A percentile compares a stretch with the other conserved stretches of the same genome.
These are phyloP conservation scores for Dendronephthya gigantea DNA, from an alignment of 64 coral and sea anemone species.

Conservation along the genomic window DNA sequence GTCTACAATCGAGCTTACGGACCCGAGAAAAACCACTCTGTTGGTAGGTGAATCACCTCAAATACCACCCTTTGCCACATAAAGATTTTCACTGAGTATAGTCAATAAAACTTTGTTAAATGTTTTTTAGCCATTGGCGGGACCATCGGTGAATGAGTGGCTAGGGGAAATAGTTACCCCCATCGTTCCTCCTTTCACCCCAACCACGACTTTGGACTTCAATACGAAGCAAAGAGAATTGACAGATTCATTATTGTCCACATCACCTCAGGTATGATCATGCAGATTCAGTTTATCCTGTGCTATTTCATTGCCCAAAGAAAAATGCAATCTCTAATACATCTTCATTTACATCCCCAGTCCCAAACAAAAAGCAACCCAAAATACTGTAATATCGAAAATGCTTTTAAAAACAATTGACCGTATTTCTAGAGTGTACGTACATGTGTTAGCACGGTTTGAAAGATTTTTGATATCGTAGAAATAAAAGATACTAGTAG, in stretches of 20 bases:
- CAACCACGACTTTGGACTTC: constrained; percentile 12
- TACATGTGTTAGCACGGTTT: too few relatives aligned
- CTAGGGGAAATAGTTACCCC: neutral
- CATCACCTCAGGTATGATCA: neutral
- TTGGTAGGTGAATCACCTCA: neutral
- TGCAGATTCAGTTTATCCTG: neutral
- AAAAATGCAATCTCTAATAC: too few relatives aligned
- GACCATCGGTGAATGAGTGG: neutral
- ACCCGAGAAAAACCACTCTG: neutral
- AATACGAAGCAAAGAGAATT: neutral
- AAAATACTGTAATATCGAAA: too few relatives aligned
- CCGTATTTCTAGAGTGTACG: too few relatives aligned
- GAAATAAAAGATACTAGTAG: too few relatives aligned
- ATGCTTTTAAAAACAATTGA: too few relatives aligned
- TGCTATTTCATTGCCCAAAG: too few relatives aligned
- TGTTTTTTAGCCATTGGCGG: neutral
- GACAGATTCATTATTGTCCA: neutral
- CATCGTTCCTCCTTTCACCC: neutral
- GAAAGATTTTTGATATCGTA: too few relatives aligned
- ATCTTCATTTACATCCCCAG: too few relatives aligned
- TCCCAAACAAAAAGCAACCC: too few relatives aligned
- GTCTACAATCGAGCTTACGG: neutral
- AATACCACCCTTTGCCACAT: neutral
- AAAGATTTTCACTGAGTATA: neutral
- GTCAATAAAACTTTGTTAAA: neutral